Evolutionary conservation across 1,140 invertebrate genomes (phyloP).

Genomic region (Himalopsyche phryganea): DNA sequence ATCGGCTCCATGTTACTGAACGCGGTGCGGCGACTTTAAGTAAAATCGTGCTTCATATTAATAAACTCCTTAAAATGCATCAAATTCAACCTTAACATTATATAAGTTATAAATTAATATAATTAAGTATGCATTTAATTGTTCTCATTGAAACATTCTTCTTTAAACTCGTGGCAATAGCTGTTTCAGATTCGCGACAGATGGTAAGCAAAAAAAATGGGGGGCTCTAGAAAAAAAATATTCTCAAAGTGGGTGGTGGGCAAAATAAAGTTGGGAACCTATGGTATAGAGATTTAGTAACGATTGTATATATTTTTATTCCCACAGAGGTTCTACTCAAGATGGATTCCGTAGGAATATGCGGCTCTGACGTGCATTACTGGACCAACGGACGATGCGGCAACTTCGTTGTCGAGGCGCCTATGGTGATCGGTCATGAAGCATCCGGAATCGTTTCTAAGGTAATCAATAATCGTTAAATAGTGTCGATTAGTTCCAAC

Average conservation of each 20-base stretch:
- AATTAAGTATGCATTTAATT: too few species aligned
- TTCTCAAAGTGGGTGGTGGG: too few species aligned
- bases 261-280: too few species aligned
- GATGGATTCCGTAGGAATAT: conserved; percentile 92
- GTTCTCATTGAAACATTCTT: too few species aligned
- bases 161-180: conserved; percentile 17
- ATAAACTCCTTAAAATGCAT: too few species aligned
- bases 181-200: conserved; percentile 6
- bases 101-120: too few species aligned
- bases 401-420: conserved; percentile 73
- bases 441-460: conserved; percentile 70
- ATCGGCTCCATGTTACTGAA: conserved; percentile 12
- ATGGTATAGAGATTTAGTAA: background rate
- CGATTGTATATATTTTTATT: background rate
- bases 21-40: too few species aligned
- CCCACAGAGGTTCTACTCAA: conserved; percentile 77
- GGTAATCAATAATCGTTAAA: conserved; percentile 38
- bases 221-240: too few species aligned
- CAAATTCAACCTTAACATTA: too few species aligned
- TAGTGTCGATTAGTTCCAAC: too few species aligned
- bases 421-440: conserved; percentile 91
- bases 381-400: conserved; percentile 79
- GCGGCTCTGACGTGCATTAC: conserved; percentile 95
- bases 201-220: too few species aligned
- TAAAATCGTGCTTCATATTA: too few species aligned